Conservation (phyloP, 2,888 invertebrate genomes). For the Drosophila setosimentum region DNA sequence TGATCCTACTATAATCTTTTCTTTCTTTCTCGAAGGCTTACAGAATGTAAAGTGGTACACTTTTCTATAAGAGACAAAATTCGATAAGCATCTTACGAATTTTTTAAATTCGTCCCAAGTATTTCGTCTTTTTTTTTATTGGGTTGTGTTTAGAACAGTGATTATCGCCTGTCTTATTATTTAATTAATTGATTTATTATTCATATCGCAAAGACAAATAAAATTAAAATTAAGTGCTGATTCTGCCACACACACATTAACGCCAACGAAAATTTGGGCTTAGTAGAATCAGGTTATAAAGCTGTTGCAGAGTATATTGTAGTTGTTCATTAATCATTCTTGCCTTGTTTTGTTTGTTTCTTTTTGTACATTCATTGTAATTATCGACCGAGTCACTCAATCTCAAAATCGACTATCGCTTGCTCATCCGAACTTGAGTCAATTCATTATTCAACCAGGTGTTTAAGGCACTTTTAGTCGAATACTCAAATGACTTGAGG, state of each 20-base stretch:
- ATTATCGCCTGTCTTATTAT: neutral
- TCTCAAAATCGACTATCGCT: neutral
- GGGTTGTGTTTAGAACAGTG: neutral
- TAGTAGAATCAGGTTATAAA: neutral
- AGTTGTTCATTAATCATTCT: neutral
- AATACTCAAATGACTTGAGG: neutral
- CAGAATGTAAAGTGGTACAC: neutral
- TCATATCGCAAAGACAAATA: neutral
- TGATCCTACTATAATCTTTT: neutral
- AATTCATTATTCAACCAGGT: slow-evolving; percentile 6
- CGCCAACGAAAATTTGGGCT: neutral
- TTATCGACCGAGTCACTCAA: slow-evolving; percentile 10
- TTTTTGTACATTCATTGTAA: slow-evolving; percentile 11
- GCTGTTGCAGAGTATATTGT: neutral
- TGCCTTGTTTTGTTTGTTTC: neutral
- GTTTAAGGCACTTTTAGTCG: slow-evolving; percentile 2
- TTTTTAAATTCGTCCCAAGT: neutral
- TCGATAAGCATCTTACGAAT: neutral
- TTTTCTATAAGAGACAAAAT: neutral
- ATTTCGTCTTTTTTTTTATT: neutral
- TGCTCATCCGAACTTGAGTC: slow-evolving; percentile 13
- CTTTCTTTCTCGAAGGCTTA: neutral
- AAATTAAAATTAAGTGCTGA: neutral
- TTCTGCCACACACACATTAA: neutral
- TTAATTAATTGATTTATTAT: neutral